Conservation (phyloP, 1,140 invertebrate genomes). For the Procambarus virginalis region DNA sequence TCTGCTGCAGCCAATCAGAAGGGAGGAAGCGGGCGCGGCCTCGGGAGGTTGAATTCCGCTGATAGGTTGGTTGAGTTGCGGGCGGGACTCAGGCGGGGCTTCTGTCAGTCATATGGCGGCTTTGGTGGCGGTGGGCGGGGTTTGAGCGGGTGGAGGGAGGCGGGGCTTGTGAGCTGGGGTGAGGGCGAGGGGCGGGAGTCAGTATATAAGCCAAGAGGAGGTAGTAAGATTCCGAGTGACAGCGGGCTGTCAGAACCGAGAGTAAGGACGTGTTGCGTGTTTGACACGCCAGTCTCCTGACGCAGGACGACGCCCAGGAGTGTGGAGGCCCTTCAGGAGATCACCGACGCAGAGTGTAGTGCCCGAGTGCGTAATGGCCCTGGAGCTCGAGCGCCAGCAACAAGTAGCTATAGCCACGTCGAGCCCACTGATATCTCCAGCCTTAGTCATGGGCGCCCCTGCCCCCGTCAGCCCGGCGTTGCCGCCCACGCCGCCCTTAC, state of each 20-base stretch:
- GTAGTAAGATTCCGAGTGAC: conserved; percentile 65
- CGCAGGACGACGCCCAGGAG: conserved; percentile 21
- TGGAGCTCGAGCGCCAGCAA: conserved; percentile 46
- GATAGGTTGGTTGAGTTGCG: background rate
- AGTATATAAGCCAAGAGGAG: conserved; percentile 66
- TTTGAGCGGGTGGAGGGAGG: conserved; percentile 1
- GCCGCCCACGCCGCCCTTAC: conserved; percentile 61
- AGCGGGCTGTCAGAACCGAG: conserved; percentile 52
- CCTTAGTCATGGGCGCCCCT: conserved; percentile 30
- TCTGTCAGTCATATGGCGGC: conserved; percentile 49
- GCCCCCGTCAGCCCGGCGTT: conserved; percentile 59
- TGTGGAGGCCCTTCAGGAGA: conserved; percentile 11
- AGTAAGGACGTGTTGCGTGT: conserved; percentile 49
- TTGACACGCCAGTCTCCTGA: conserved; percentile 59
- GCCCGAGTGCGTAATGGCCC: conserved; percentile 43
- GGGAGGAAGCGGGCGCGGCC: background rate
- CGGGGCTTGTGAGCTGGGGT: conserved; percentile 32
- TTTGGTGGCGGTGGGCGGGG: conserved; percentile 23
- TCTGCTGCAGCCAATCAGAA: conserved; percentile 12
- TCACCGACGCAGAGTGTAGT: conserved; percentile 1
- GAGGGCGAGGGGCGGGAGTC: conserved; percentile 60
- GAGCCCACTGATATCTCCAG: conserved; percentile 11
- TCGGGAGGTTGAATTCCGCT: background rate
- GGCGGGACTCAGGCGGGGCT: conserved; percentile 34
- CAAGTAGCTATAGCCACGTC: conserved; percentile 10